These are phyloP conservation scores for Trogon melanurus DNA, from an alignment of 2,113 vertebrate species.

Conservation along the genomic window DNA sequence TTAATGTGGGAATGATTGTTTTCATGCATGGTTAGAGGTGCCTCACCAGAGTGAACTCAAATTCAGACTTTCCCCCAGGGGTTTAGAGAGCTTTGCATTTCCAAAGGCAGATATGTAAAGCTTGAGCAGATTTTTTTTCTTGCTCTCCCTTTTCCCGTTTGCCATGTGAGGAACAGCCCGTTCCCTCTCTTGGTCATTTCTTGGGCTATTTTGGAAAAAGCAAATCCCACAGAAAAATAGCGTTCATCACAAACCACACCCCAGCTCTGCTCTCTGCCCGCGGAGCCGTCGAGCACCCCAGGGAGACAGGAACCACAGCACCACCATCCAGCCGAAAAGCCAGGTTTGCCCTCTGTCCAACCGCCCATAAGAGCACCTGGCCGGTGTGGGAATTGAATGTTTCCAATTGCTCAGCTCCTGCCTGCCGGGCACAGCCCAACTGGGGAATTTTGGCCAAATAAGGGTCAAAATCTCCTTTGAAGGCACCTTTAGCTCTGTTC, in stretches of 20 bases:
- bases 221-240: background rate
- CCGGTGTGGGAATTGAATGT: background rate
- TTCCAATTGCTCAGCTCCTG: background rate
- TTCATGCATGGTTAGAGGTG: background rate
- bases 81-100: background rate
- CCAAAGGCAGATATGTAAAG: background rate
- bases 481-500: background rate
- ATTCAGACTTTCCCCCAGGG: background rate
- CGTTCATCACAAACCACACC: background rate
- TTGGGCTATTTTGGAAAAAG: background rate
- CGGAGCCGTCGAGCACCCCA: background rate
- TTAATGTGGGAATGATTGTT: background rate
- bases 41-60: background rate
- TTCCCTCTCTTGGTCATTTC: background rate
- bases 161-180: background rate
- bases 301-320: background rate
- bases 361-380: rapidly evolving
- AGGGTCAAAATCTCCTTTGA: background rate
- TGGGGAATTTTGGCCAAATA: background rate
- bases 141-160: background rate
- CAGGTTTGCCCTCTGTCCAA: background rate
- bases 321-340: background rate
- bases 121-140: background rate
- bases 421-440: background rate
- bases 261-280: rapidly evolving